Conservation (phyloP, 2,113 vertebrate species). For the Plestiodon gilberti region DNA sequence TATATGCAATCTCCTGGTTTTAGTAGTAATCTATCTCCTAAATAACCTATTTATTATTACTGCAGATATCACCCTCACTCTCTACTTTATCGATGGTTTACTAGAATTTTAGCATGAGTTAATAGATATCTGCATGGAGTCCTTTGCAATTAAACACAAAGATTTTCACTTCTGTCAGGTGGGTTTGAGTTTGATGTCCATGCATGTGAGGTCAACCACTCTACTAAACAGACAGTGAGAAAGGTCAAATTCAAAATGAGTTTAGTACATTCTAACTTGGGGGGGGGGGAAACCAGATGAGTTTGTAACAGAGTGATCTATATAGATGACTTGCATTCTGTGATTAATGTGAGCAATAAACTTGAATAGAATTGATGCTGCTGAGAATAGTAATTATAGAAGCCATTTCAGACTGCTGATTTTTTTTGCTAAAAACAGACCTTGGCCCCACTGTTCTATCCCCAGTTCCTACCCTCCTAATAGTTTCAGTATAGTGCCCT, state of each 20-base stretch:
- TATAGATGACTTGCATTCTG: constrained; percentile 71
- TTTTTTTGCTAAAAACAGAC: constrained; percentile 19
- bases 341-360: constrained; percentile 80
- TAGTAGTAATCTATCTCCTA: too few species aligned
- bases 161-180: constrained; percentile 36
- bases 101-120: constrained; percentile 58
- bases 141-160: constrained; percentile 39
- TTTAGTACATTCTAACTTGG: constrained; percentile 66
- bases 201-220: constrained; percentile 57
- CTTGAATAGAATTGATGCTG: constrained; percentile 65
- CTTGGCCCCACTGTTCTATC: constrained; percentile 11
- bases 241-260: constrained; percentile 74
- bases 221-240: constrained; percentile 41
- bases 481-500: neutral
- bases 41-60: constrained; percentile 66
- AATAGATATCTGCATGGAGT: constrained; percentile 51
- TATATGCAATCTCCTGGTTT: too few species aligned
- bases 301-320: constrained; percentile 78
- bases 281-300: constrained; percentile 47
- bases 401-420: constrained; percentile 37
- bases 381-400: constrained; percentile 66
- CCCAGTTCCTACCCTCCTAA: constrained; percentile 16
- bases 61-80: constrained; percentile 18
- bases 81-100: constrained; percentile 42
- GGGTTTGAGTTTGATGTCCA: constrained; percentile 47